phyloP scores from a whole-genome alignment of 2,113 vertebrate species.

The Felis chaus region DNA sequence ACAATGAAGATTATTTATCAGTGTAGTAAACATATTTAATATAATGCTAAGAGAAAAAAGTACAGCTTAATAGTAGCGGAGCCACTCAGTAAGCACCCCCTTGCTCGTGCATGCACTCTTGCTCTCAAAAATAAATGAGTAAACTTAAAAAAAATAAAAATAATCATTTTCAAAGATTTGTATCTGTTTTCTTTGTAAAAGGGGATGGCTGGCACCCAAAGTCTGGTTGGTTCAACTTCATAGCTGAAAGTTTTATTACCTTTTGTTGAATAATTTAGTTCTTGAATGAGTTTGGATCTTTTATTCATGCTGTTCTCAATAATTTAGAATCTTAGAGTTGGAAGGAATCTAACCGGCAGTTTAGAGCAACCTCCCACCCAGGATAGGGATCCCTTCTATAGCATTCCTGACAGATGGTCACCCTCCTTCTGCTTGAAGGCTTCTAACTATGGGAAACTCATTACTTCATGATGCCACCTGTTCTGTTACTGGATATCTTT shows the following conservation, averaged over 20 bases:
- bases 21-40: background rate
- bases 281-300: slow-evolving; percentile 68
- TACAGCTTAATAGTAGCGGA: background rate
- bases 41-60: slow-evolving; percentile 20
- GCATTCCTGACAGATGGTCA: slow-evolving; percentile 5
- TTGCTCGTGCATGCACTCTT: too few relatives aligned
- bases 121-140: too few relatives aligned
- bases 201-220: background rate
- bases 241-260: slow-evolving; percentile 48
- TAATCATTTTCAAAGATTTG: background rate
- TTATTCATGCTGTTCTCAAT: slow-evolving; percentile 70
- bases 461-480: background rate
- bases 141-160: background rate
- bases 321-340: slow-evolving; percentile 68
- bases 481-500: background rate
- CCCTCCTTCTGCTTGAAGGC: background rate
- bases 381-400: background rate
- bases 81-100: background rate
- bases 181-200: slow-evolving; percentile 43
- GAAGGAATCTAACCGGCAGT: slow-evolving; percentile 41
- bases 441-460: slow-evolving; percentile 7
- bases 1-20: background rate
- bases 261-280: slow-evolving; percentile 73
- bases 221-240: slow-evolving; percentile 9
- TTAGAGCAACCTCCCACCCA: slow-evolving; percentile 19